Evolutionary conservation across 2,888 invertebrate genomes (phyloP).

Genomic region (Nephrotoma flavescens): DNA sequence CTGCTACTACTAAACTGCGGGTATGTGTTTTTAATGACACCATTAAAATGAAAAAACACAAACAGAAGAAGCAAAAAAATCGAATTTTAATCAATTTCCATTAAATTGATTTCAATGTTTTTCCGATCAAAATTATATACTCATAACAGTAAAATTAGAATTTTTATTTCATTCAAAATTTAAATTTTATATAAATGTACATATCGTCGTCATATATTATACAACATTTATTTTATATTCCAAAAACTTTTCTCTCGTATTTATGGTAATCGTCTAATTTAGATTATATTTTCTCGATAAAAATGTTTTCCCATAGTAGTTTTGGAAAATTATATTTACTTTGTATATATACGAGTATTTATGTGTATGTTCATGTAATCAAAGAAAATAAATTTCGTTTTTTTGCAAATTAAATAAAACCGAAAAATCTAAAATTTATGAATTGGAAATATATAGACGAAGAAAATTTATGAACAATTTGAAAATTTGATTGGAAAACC

Average conservation of each 20-base stretch:
- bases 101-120: slow-evolving; percentile 3
- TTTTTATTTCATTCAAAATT: neutral
- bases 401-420: neutral
- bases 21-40: slow-evolving; percentile 2
- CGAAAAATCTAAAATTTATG: neutral
- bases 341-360: neutral
- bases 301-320: neutral
- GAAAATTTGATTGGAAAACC: neutral
- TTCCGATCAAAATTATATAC: slow-evolving; percentile 1
- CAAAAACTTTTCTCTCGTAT: neutral
- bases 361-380: neutral
- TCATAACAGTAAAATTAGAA: neutral
- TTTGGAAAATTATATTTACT: neutral
- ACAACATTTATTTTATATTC: neutral
- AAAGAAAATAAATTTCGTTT: neutral
- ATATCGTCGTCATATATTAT: neutral
- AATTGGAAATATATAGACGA: neutral
- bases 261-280: neutral
- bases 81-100: slow-evolving; percentile 2
- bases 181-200: neutral
- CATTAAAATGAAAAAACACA: neutral
- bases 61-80: neutral
- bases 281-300: neutral
- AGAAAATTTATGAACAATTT: neutral
- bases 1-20: neutral